Base-by-base conservation (phyloP, 2,888 invertebrate genomes). In the Camptogramma bilineatum region DNA sequence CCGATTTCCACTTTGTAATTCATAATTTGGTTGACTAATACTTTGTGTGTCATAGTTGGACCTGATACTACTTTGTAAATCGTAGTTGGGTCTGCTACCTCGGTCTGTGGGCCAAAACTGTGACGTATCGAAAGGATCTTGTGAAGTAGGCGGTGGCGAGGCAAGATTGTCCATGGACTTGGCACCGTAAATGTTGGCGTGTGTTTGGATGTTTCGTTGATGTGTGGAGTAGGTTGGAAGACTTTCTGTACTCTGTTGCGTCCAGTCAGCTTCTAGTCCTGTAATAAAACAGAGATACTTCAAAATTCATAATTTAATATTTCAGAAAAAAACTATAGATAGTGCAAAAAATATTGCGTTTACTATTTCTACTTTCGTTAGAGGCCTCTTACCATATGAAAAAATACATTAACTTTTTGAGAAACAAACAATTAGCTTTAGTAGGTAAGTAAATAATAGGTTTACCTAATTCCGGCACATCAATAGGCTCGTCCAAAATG, bases 401-500 rank as follows among this genome's bases (percentile, higher is more conserved):
- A n/a, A n/a, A n/a, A n/a, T n/a, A n/a, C n/a, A n/a, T n/a, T n/a
- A n/a, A n/a, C n/a, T n/a, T n/a, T n/a, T 46, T 46, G 17, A 39
- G 39, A 39, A 10, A 10, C 8, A 44, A 16, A 5, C 4, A 17
- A n/a, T 5, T 1, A n/a, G 5, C 8, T n/a, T 16, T 9, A 2
- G 44, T n/a, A 16, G 21, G 21, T 21, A 28, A 28, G 28, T 28
- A 7, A 5, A 5, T 5, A 28, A 8, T 16, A 34, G 8, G 28
- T 48, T 82, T 78, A 94, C 94, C 88, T 69, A 94, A 79, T 88
- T 95, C 93, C 0, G 95, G 95, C 51, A 95, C 94, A 82, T 96
- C 96, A 57, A 96, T 96, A 0, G 96, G 96, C 72, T 96, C 95
- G 81, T 96, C 96, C 0, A 97, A 86, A 70, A 97, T 88, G 16